A percentile compares a stretch with the other conserved stretches of the same genome.
Evolutionary conservation across 2,113 vertebrate species (phyloP).

Genomic region (Sorex araneus): DNA sequence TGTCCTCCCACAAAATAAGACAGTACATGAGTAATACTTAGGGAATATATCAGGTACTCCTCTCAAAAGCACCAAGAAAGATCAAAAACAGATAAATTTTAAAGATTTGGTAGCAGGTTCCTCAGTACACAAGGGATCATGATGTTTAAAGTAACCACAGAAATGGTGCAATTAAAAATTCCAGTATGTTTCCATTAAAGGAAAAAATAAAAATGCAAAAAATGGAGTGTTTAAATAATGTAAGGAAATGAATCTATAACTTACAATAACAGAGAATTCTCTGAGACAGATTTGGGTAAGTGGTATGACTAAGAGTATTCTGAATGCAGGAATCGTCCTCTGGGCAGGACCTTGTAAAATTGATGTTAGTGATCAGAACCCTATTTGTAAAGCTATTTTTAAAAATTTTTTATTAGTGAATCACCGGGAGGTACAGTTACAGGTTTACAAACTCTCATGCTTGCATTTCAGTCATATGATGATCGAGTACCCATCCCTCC

Average conservation of each 20-base stretch:
- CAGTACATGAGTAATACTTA: background rate
- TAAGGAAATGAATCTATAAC: background rate
- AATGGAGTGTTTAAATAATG: background rate
- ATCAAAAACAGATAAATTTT: background rate
- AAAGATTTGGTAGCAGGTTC: background rate
- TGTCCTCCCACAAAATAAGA: background rate
- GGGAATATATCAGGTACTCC: background rate
- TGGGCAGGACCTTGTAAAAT: background rate
- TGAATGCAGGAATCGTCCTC: background rate
- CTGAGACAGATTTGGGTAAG: slow-evolving; percentile 10
- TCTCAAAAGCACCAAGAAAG: background rate
- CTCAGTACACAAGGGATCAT: background rate
- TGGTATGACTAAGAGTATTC: background rate
- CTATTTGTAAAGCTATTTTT: background rate
- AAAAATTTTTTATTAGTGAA: too few species aligned
- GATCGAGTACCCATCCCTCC: too few species aligned
- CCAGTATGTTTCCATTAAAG: background rate
- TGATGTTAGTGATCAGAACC: slow-evolving; percentile 25
- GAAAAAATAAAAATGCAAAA: background rate
- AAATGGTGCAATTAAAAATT: background rate
- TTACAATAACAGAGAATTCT: background rate
- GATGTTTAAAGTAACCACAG: slow-evolving; percentile 1
- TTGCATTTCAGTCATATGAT: too few species aligned
- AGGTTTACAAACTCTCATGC: too few species aligned
- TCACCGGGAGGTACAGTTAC: too few species aligned